A percentile compares a stretch with the other conserved stretches of the same genome.
These are phyloP conservation scores for Ceuthmochares aereus DNA, from an alignment of 2,113 vertebrate genomes.

Conservation along the genomic window DNA sequence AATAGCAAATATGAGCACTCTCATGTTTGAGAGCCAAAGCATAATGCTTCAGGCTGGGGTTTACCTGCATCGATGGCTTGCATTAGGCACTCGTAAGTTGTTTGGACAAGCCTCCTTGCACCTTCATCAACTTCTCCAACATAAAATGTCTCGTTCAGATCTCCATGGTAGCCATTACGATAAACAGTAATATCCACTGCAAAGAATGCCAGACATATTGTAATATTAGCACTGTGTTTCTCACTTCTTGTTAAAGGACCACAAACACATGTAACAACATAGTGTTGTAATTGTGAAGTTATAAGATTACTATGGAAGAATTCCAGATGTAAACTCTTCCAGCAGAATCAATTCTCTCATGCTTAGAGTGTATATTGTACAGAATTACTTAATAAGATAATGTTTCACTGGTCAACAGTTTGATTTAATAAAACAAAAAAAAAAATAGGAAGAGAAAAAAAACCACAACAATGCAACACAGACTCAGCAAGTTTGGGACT, in stretches of 20 bases:
- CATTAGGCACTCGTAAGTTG: constrained; percentile 98
- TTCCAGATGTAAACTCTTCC: not conserved
- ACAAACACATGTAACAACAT: not conserved
- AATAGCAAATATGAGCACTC: not conserved
- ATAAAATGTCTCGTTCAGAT: constrained; percentile 97
- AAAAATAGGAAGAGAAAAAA: not conserved
- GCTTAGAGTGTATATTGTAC: not conserved
- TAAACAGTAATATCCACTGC: constrained; percentile 98
- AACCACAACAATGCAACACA: not conserved
- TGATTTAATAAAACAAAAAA: not conserved
- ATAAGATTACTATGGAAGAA: not conserved
- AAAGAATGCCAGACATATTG: not conserved
- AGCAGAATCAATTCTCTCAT: not conserved
- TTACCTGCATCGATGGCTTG: constrained; percentile 96
- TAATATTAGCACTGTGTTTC: not conserved
- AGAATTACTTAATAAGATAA: not conserved
- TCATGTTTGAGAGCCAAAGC: not conserved
- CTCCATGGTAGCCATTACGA: constrained; percentile 95
- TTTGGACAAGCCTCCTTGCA: constrained; percentile 91
- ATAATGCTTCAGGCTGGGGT: not conserved
- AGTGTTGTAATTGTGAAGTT: not conserved
- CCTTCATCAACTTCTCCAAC: constrained; percentile 94
- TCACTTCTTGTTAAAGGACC: not conserved
- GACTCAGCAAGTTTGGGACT: not conserved
- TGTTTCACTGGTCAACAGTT: not conserved